Conservation (phyloP, 2,888 invertebrate genomes). For the Lasioglossum lativentre region DNA sequence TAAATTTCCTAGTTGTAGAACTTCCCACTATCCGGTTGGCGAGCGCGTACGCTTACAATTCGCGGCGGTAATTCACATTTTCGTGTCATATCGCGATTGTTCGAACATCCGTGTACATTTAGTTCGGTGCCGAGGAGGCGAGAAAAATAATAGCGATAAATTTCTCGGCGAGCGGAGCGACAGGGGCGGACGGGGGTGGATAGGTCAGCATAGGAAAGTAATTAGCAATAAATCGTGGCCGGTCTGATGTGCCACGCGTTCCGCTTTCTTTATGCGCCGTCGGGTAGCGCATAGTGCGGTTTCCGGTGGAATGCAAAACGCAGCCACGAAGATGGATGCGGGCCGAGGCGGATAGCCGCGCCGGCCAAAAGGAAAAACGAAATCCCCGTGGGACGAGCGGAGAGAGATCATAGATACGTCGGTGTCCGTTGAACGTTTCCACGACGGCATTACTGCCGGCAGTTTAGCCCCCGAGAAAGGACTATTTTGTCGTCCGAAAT, state of each 20-base stretch:
- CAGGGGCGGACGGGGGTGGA: constrained; percentile 20
- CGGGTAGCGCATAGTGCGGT: constrained; percentile 30
- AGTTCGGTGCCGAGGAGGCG: constrained; percentile 7
- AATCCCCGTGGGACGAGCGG: background rate
- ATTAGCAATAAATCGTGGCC: constrained; percentile 68
- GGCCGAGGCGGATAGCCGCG: background rate
- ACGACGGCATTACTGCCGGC: background rate
- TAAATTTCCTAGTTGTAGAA: background rate
- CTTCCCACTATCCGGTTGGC: background rate
- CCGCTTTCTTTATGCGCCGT: constrained; percentile 57
- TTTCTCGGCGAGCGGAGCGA: constrained; percentile 25
- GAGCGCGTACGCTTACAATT: background rate
- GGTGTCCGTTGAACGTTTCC: background rate
- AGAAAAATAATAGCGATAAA: constrained; percentile 62
- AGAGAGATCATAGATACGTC: constrained; percentile 17
- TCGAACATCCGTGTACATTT: constrained; percentile 57
- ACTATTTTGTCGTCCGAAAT: background rate
- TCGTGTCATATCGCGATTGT: constrained; percentile 57
- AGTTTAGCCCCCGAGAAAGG: background rate
- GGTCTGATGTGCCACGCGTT: constrained; percentile 38
- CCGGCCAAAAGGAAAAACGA: constrained; percentile 9
- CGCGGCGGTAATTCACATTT: constrained; percentile 51
- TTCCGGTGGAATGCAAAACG: constrained; percentile 32
- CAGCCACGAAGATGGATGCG: constrained; percentile 36
- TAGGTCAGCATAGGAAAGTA: constrained; percentile 67